Percentiles rank a stretch among this genome's conserved stretches.
phyloP scores from a whole-genome alignment of 2,888 invertebrate species.

The Limnephilus rhombicus region DNA sequence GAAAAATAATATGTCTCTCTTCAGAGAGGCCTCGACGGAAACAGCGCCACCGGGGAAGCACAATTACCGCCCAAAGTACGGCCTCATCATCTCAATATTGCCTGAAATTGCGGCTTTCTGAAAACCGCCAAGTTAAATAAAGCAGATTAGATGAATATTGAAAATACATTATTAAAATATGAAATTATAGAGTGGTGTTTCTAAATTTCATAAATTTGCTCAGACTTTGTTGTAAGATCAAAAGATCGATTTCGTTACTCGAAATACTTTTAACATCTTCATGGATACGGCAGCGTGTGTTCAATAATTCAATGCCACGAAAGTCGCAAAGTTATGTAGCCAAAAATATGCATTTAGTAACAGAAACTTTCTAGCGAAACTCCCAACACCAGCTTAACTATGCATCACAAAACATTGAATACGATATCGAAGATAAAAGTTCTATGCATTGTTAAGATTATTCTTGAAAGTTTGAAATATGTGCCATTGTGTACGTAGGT shows the following conservation, averaged over 20 bases:
- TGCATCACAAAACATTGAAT: neutral
- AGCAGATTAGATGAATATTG: neutral
- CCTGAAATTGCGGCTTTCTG: neutral
- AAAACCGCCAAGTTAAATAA: neutral
- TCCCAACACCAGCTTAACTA: neutral
- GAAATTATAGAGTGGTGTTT: neutral
- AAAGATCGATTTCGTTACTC: neutral
- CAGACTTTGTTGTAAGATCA: neutral
- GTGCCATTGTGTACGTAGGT: neutral
- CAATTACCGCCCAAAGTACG: neutral
- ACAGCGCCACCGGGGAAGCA: neutral
- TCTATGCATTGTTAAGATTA: neutral
- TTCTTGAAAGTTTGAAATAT: neutral
- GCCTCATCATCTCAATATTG: constrained; percentile 1
- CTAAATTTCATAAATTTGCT: neutral
- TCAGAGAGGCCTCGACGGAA: neutral
- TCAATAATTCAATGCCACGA: neutral
- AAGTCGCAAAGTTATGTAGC: neutral
- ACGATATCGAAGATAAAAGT: neutral
- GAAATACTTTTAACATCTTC: neutral
- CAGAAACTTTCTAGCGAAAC: neutral
- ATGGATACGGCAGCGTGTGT: neutral
- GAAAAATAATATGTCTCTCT: neutral
- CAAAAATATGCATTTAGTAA: neutral
- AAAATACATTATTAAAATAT: neutral